These are phyloP conservation scores for Eilema sororculum DNA, from an alignment of 2,888 invertebrate genomes.

Conservation along the genomic window DNA sequence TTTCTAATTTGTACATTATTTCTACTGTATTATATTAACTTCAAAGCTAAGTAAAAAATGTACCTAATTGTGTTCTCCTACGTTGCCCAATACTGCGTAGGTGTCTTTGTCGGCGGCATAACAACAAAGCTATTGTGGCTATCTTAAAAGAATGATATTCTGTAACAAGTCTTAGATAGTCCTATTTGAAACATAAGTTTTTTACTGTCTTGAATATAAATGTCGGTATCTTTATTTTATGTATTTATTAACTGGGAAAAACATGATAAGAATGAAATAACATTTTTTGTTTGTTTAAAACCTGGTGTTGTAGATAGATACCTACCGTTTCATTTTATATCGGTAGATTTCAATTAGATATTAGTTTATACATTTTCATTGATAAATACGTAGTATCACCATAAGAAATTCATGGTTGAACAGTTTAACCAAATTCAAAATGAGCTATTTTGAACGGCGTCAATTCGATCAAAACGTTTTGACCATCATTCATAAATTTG, in stretches of 20 bases:
- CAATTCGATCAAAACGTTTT: not conserved
- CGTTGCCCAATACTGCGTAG: constrained; percentile 12
- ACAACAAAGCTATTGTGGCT: constrained; percentile 18
- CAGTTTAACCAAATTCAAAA: too few species aligned
- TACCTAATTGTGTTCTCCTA: not conserved
- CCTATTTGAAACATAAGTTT: constrained; percentile 8
- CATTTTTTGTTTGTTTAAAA: not conserved
- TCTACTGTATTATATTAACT: not conserved
- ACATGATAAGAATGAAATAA: not conserved
- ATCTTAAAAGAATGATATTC: constrained; percentile 22
- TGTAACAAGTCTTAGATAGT: constrained; percentile 24
- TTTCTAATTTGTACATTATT: not conserved
- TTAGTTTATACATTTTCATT: too few species aligned
- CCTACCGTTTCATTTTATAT: not conserved
- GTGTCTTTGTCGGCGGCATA: constrained; percentile 25
- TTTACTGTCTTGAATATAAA: constrained; percentile 19
- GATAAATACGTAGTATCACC: too few species aligned
- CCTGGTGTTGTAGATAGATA: not conserved
- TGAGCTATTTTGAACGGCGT: too few species aligned
- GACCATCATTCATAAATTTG: not conserved
- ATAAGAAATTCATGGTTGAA: too few species aligned
- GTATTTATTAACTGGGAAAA: not conserved
- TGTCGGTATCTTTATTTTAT: constrained; percentile 5
- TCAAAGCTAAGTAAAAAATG: not conserved
- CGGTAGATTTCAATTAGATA: not conserved